A percentile compares a stretch with the other conserved stretches of the same genome.
Evolutionary conservation across 2,888 invertebrate species (phyloP).

Genomic region (Aleiodes alternator): DNA sequence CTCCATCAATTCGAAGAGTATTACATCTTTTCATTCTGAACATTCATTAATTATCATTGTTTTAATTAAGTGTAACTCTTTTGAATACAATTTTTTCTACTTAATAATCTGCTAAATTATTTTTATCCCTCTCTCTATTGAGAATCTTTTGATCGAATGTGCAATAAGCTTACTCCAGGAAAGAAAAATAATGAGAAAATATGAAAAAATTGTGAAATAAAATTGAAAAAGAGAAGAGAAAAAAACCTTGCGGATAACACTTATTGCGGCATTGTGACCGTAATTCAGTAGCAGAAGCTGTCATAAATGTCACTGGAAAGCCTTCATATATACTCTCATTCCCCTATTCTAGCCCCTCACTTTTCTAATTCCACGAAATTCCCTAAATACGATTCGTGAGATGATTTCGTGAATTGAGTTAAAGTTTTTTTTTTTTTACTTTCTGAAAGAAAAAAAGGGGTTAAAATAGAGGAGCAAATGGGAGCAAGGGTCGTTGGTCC

Average conservation of each 20-base stretch:
- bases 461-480: conserved; percentile 51
- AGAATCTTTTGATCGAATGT: no score
- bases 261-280: conserved; percentile 74
- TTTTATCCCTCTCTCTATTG: no score
- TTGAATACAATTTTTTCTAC: no score
- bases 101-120: no score
- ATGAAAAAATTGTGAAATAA: conserved; percentile 25
- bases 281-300: conserved; percentile 69
- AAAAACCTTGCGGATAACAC: conserved; percentile 59
- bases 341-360: conserved; percentile 44
- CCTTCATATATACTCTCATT: conserved; percentile 46
- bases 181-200: conserved; percentile 25
- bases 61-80: no score
- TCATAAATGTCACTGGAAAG: conserved; percentile 70
- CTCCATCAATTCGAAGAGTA: no score
- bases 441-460: conserved; percentile 45
- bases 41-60: no score
- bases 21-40: no score
- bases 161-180: no score
- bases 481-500: conserved; percentile 49
- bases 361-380: conserved; percentile 53
- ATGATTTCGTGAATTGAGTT: conserved; percentile 34
- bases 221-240: conserved; percentile 12
- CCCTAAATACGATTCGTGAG: conserved; percentile 38
- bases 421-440: not conserved